These are phyloP conservation scores for Sebastes vulpes DNA, from an alignment of 2,797 vertebrate species.

Conservation along the genomic window DNA sequence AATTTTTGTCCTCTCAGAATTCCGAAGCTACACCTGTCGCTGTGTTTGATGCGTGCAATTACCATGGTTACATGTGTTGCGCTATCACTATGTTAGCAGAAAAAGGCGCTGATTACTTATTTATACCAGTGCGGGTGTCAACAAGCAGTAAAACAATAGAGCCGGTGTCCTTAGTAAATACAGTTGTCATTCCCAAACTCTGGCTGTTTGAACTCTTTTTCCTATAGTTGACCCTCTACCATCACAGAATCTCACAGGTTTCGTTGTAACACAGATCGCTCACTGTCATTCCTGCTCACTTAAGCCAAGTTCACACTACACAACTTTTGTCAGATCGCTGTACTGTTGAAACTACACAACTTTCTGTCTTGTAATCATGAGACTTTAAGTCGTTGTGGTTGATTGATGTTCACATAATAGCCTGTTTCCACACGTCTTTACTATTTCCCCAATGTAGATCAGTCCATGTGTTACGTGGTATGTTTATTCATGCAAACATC, in stretches of 20 bases:
- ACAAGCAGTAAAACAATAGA: not conserved
- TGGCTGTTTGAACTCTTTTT: not conserved
- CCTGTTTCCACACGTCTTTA: too few relatives aligned
- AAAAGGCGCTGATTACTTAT: not conserved
- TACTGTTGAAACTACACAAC: too few relatives aligned
- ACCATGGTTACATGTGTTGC: not conserved
- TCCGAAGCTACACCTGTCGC: not conserved
- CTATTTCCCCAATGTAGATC: too few relatives aligned
- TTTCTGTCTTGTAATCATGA: too few relatives aligned
- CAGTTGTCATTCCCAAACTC: not conserved
- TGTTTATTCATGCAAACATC: too few relatives aligned
- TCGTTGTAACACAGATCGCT: not conserved
- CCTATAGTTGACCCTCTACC: not conserved
- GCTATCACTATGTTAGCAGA: not conserved
- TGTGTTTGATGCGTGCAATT: not conserved
- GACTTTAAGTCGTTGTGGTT: too few relatives aligned
- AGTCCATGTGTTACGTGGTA: too few relatives aligned
- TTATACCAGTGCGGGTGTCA: not conserved
- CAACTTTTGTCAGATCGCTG: too few relatives aligned
- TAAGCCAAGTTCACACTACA: too few relatives aligned
- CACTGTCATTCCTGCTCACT: not conserved
- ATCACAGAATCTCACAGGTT: not conserved
- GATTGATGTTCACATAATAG: too few relatives aligned
- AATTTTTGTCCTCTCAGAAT: not conserved
- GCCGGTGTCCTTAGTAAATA: not conserved